Percentiles rank a stretch among this genome's conserved stretches.
Evolutionary conservation across 2,888 invertebrate genomes (phyloP).

Genomic region (Leptopterna dolabrata): DNA sequence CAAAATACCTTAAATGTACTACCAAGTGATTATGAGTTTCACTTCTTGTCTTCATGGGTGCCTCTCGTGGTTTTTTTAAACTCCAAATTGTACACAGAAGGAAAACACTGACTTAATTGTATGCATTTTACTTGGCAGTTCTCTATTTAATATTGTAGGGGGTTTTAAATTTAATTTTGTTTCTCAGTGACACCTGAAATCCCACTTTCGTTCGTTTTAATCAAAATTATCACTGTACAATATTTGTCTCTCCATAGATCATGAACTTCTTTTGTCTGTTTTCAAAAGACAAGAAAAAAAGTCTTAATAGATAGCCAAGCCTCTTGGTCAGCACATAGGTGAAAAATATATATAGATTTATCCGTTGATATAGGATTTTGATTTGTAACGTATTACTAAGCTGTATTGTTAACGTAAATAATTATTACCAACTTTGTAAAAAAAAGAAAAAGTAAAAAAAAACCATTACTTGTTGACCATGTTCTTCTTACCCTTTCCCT

Average conservation of each 20-base stretch:
- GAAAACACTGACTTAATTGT: neutral
- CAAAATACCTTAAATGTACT: neutral
- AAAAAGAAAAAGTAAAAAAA: neutral
- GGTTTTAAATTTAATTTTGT: neutral
- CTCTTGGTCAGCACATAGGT: conserved; percentile 34
- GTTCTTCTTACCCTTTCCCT: neutral
- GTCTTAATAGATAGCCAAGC: conserved; percentile 12
- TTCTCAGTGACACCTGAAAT: neutral
- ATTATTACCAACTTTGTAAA: conserved; percentile 42
- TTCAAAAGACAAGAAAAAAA: neutral
- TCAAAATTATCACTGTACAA: neutral
- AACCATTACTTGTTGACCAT: neutral
- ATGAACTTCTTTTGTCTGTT: neutral
- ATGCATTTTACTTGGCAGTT: neutral
- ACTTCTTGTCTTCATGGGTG: neutral
- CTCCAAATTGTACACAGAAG: neutral
- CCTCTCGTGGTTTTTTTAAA: neutral
- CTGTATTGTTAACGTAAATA: conserved; percentile 39
- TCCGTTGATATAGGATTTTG: conserved; percentile 23
- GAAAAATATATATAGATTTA: neutral
- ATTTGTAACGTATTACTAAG: conserved; percentile 41
- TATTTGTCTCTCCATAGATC: neutral
- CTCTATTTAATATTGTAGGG: neutral
- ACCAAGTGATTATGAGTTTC: neutral
- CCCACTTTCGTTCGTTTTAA: neutral